phyloP scores from a whole-genome alignment of 2,888 invertebrate genomes.

The Caenorhabditis doughertyi region DNA sequence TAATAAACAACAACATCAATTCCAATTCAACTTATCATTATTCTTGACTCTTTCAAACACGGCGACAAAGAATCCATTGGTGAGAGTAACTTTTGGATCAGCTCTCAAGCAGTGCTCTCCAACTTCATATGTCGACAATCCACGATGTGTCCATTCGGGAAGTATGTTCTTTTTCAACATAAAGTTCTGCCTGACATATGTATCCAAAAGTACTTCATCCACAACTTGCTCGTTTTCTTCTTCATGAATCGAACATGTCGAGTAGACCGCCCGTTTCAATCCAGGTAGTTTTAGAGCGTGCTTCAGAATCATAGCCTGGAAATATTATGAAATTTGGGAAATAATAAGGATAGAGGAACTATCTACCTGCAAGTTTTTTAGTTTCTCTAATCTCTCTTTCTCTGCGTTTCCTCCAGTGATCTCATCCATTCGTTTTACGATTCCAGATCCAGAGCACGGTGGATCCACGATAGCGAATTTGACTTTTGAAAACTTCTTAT shows the following conservation, averaged over 20 bases:
- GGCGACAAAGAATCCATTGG: conserved; percentile 96
- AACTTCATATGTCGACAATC: conserved; percentile 78
- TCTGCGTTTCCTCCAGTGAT: conserved; percentile 72
- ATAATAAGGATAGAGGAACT: neutral
- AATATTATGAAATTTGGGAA: neutral
- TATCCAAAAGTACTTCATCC: conserved; percentile 68
- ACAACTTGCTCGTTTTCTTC: conserved; percentile 94
- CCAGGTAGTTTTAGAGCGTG: conserved; percentile 92
- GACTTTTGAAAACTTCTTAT: conserved; percentile 81
- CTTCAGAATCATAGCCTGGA: conserved; percentile 90
- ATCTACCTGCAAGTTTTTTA: conserved; percentile 81
- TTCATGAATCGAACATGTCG: conserved; percentile 93
- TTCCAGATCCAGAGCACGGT: conserved; percentile 96
- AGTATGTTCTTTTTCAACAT: conserved; percentile 77
- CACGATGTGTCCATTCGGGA: conserved; percentile 85
- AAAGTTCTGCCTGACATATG: conserved; percentile 70
- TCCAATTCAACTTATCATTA: neutral
- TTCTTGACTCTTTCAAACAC: conserved; percentile 86
- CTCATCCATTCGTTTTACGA: conserved; percentile 79
- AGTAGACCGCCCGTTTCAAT: conserved; percentile 93
- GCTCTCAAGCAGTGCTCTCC: conserved; percentile 88
- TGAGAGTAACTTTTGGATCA: conserved; percentile 86
- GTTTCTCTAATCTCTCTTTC: conserved; percentile 73
- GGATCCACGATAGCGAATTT: conserved; percentile 96
- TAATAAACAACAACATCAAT: neutral